Evolutionary conservation across 1,140 invertebrate species (phyloP).

Genomic region (Harpegnathos saltator): DNA sequence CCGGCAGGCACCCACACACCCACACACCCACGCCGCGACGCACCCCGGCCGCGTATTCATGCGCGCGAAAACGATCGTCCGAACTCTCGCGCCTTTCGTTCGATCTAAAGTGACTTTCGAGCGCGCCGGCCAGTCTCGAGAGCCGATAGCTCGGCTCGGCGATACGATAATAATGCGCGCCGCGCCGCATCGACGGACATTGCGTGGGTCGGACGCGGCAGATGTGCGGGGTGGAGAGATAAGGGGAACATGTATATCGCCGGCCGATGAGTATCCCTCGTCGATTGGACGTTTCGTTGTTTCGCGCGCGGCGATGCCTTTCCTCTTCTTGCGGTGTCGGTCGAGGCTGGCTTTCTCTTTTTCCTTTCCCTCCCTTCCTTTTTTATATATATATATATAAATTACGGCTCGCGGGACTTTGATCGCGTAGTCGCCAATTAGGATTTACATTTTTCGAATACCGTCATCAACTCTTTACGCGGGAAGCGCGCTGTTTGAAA

Average conservation of each 20-base stretch:
- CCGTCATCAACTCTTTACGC: not conserved
- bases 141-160: not conserved
- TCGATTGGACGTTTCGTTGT: not conserved
- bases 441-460: not conserved
- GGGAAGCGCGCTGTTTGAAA: conserved; percentile 40
- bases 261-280: not conserved
- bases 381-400: too few species aligned
- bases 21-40: not conserved
- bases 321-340: not conserved
- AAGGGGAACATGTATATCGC: too few species aligned
- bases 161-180: not conserved
- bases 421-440: not conserved
- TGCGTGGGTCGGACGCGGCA: too few species aligned
- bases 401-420: not conserved
- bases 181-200: too few species aligned
- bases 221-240: too few species aligned
- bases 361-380: too few species aligned
- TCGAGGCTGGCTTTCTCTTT: not conserved
- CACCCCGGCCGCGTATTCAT: conserved; percentile 7
- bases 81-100: conserved; percentile 1
- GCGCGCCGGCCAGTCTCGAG: not conserved
- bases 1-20: too few species aligned
- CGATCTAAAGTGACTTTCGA: conserved; percentile 27
- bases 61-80: conserved; percentile 32
- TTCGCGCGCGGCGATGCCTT: not conserved